Evolutionary conservation across 92 coral and sea anemone species (phyloP).

Genomic region (Muricea muricata): DNA sequence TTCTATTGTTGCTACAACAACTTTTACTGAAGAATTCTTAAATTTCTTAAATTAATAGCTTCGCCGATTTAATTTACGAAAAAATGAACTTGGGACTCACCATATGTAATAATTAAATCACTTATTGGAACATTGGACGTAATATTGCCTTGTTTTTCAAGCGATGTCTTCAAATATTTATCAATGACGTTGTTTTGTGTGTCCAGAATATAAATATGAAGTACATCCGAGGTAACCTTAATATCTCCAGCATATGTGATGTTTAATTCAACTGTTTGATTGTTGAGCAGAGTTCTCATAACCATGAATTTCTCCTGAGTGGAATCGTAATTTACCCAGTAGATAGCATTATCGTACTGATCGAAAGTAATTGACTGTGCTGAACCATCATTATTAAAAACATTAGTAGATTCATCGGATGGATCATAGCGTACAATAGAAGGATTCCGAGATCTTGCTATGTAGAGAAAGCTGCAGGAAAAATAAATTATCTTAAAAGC

Average conservation of each 20-base stretch:
- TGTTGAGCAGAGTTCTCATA: constrained; percentile 2
- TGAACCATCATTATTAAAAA: not conserved
- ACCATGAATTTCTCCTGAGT: not conserved
- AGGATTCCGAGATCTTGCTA: not conserved
- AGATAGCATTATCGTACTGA: not conserved
- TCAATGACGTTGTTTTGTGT: not conserved
- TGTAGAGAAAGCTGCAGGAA: not conserved
- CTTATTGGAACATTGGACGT: not conserved
- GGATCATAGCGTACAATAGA: not conserved
- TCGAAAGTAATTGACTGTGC: constrained; percentile 9
- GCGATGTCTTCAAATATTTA: constrained; percentile 7
- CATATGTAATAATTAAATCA: not conserved
- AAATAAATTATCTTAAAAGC: no score
- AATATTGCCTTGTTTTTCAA: not conserved
- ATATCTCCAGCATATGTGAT: not conserved
- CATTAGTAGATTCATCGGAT: no score
- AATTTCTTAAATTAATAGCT: no score
- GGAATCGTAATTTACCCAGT: constrained; percentile 1
- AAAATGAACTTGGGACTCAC: not conserved
- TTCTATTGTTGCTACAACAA: no score
- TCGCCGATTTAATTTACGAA: no score
- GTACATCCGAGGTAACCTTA: not conserved
- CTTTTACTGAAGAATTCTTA: no score
- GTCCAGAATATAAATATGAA: not conserved
- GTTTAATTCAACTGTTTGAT: not conserved